These are phyloP conservation scores for Equus przewalskii DNA, from an alignment of 2,113 vertebrate genomes.

Conservation along the genomic window DNA sequence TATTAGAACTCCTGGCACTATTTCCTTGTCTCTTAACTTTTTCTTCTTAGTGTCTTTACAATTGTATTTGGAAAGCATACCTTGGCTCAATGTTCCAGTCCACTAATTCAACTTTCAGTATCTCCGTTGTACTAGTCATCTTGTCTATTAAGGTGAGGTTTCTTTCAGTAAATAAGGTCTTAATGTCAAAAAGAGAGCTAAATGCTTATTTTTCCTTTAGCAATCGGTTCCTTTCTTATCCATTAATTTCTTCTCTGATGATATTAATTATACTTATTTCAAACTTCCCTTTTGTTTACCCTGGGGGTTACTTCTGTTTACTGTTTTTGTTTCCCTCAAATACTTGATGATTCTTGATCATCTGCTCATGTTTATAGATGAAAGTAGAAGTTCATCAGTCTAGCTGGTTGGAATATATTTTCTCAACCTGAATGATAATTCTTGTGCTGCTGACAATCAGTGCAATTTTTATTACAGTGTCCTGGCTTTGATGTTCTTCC, in stretches of 20 bases:
- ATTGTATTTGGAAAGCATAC: background rate
- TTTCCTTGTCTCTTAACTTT: background rate
- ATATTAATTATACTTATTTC: constrained; percentile 49
- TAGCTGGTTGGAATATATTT: background rate
- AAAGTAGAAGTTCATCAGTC: background rate
- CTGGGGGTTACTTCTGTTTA: constrained; percentile 15
- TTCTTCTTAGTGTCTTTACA: background rate
- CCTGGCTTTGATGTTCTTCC: background rate
- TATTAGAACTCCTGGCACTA: background rate
- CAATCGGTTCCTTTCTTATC: constrained; percentile 37
- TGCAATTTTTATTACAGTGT: background rate
- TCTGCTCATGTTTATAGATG: constrained; percentile 37
- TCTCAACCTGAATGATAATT: constrained; percentile 24
- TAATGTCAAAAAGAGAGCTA: constrained; percentile 35
- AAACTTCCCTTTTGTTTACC: constrained; percentile 59
- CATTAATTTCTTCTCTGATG: constrained; percentile 21
- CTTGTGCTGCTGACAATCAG: background rate
- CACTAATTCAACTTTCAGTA: background rate
- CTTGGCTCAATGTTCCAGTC: background rate
- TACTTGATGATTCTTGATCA: constrained; percentile 41
- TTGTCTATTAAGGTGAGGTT: background rate
- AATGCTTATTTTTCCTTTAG: background rate
- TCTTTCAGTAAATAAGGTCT: background rate
- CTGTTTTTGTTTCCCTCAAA: constrained; percentile 59
- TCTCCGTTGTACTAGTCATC: background rate